Base-by-base conservation (phyloP, 2,113 vertebrate species). In the Tachysurus fulvidraco region DNA sequence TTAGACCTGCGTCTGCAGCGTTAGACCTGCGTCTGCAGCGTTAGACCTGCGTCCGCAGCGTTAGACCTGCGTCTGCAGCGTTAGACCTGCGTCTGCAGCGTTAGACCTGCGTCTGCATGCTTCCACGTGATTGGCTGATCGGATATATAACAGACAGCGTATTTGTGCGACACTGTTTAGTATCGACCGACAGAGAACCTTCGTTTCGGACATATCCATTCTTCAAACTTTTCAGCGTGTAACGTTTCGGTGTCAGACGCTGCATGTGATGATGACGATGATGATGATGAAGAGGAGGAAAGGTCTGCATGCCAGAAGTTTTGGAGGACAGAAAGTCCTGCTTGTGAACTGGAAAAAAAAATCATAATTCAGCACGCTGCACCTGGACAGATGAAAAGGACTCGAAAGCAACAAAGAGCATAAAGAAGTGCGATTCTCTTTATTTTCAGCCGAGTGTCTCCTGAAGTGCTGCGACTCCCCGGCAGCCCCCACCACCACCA, bases 311-410 rank as follows among this genome's bases (percentile, higher is more conserved):
- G 44, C 19, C 3, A 28, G 57, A 44, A 85, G 71, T 74, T 74
- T 25, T 79, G 11, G 2, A 82, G 44, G 85, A 86, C 69, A 62
- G 36, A 52, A 74, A 46, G 50, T 76, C 41, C 69, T 62, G 41
- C n/a, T 30, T 10, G 23, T 62, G 67, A 86, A 73, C 55, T 36
- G 62, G 19, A n/a, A 30, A 86, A 86, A n/a, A n/a, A 30, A 86
- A 86, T 86, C 65, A 30, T 21, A 52, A 76, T 73, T 82, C 85
- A 74, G 41, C 8, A 4, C 23, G 17, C n/a, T 55, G 64, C 36
- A 81, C 65, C 21, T 62, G 79, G 65, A 25, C 67, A 57, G 67
- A 86, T 86, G 52, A 86, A 86, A 60, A 59, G n/a, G 46, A 36
- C 12, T 67, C 25, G 9, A 62, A 28, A 14, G 85, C 80, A 73